These are phyloP conservation scores for Drosophila rellima DNA, from an alignment of 2,888 invertebrate genomes.

Conservation along the genomic window DNA sequence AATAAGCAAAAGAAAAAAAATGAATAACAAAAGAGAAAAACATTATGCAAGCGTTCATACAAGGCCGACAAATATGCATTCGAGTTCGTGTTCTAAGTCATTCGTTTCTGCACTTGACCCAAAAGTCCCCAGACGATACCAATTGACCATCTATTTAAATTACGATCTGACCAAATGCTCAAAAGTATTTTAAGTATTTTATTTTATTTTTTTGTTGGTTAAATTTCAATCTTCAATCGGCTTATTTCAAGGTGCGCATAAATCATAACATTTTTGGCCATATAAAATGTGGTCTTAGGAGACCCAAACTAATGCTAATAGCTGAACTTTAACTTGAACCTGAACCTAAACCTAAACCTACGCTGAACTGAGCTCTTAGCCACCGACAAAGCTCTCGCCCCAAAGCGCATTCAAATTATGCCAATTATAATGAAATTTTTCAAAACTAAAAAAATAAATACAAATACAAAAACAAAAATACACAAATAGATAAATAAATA, in stretches of 20 bases:
- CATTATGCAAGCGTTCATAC: constrained; percentile 48
- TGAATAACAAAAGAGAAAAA: constrained; percentile 25
- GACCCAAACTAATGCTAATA: constrained; percentile 22
- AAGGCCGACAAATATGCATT: constrained; percentile 33
- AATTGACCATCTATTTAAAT: constrained; percentile 9
- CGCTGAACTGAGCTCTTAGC: constrained; percentile 9
- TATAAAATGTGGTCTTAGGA: constrained; percentile 64
- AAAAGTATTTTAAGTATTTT: constrained; percentile 24
- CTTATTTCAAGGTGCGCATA: constrained; percentile 64
- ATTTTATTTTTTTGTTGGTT: background rate
- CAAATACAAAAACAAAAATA: constrained; percentile 1
- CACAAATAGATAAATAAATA: constrained; percentile 54
- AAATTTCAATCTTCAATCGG: constrained; percentile 40
- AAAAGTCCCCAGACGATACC: constrained; percentile 5
- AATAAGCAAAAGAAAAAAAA: constrained; percentile 25
- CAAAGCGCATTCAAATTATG: constrained; percentile 78
- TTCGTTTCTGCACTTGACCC: constrained; percentile 34
- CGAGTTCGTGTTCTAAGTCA: constrained; percentile 56
- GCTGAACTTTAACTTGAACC: constrained; percentile 18
- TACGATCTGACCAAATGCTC: constrained; percentile 13
- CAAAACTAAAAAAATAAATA: constrained; percentile 22
- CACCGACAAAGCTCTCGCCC: constrained; percentile 67
- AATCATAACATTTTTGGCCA: constrained; percentile 63
- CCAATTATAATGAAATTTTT: constrained; percentile 76
- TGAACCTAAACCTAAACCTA: constrained; percentile 18